Conservation (phyloP, 2,113 vertebrate genomes). For the Nothocercus nigrocapillus region DNA sequence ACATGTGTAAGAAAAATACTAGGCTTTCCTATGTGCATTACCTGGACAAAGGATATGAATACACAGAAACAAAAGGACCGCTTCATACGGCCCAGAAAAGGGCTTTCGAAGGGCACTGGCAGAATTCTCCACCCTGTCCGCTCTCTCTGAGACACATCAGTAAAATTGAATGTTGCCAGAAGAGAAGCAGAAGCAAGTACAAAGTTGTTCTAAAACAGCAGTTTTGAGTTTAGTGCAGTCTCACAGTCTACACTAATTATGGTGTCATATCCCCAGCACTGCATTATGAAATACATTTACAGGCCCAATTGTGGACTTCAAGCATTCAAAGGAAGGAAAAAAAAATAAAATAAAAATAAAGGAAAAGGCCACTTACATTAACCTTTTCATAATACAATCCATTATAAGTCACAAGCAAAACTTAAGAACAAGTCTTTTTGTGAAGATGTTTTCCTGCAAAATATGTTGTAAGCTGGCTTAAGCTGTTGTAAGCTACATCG, state of each 20-base stretch:
- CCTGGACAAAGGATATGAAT: neutral
- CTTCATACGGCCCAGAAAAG: neutral
- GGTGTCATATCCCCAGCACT: neutral
- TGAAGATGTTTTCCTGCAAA: neutral
- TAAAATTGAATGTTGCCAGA: neutral
- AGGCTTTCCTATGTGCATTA: fast-evolving
- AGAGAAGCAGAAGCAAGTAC: neutral
- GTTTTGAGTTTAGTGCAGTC: fast-evolving
- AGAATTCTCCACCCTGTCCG: neutral
- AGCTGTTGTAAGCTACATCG: neutral
- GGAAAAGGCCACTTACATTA: neutral
- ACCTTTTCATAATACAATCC: fast-evolving
- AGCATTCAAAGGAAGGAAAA: neutral
- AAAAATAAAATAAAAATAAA: neutral
- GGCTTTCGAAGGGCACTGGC: neutral
- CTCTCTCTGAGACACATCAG: neutral
- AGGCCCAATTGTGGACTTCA: neutral
- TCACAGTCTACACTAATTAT: neutral
- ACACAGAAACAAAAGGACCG: neutral
- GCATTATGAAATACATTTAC: neutral
- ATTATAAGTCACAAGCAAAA: neutral
- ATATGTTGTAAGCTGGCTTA: neutral
- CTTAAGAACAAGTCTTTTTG: fast-evolving
- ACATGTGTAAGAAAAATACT: neutral
- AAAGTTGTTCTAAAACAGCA: neutral